Percentiles rank a stretch among this genome's conserved stretches.
These are phyloP conservation scores for Seira ritae DNA, from an alignment of 2,888 invertebrate genomes.

Conservation along the genomic window DNA sequence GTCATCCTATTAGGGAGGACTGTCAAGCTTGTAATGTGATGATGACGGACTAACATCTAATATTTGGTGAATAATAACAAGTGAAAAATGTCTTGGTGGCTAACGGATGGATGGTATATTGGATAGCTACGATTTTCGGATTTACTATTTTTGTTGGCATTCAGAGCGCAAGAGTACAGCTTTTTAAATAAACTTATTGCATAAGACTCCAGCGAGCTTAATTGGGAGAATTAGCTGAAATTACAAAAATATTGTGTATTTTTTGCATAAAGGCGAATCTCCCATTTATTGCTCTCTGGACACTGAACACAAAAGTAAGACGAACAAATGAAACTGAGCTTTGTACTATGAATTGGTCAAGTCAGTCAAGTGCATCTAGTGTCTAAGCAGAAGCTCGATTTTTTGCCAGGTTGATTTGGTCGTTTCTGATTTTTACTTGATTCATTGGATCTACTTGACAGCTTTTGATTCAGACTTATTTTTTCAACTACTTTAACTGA, in stretches of 20 bases:
- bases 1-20: too few species aligned
- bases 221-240: conserved; percentile 51
- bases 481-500: not conserved
- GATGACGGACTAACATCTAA: too few species aligned
- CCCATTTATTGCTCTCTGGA: too few species aligned
- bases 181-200: too few species aligned
- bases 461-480: conserved; percentile 7
- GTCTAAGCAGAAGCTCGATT: not conserved
- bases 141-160: too few species aligned
- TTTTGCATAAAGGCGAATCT: not conserved
- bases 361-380: not conserved
- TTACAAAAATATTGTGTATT: conserved; percentile 20
- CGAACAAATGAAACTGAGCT: conserved; percentile 20
- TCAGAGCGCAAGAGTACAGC: too few species aligned
- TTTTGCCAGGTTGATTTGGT: not conserved
- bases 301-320: not conserved
- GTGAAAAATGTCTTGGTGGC: too few species aligned
- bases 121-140: too few species aligned
- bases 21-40: too few species aligned
- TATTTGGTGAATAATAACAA: too few species aligned
- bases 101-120: too few species aligned
- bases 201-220: conserved; percentile 3
- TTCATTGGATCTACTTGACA: conserved; percentile 1
- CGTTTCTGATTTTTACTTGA: not conserved
- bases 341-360: too few species aligned